Evolutionary conservation across 2,113 vertebrate species (phyloP).

Genomic region (Psammodynastes pulverulentus): DNA sequence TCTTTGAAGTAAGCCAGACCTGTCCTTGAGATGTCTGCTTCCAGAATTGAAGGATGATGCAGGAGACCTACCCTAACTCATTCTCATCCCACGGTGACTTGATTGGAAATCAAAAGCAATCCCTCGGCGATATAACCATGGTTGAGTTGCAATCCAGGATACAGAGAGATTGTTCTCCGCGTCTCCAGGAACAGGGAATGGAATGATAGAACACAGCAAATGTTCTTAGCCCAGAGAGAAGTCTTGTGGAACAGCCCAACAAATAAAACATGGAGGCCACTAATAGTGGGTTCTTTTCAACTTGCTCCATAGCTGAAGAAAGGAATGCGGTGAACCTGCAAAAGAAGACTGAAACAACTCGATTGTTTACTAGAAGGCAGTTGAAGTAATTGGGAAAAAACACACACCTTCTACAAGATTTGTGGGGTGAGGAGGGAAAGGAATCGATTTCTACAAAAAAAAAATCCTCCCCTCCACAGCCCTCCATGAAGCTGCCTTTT

Average conservation of each 20-base stretch:
- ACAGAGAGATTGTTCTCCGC: not conserved
- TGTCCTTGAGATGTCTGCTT: not conserved
- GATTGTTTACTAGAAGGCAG: not conserved
- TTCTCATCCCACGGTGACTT: not conserved
- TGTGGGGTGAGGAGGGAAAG: no score
- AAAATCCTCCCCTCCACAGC: not conserved
- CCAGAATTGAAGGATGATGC: not conserved
- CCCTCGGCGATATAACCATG: not conserved
- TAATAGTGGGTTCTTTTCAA: not conserved
- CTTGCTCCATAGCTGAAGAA: not conserved
- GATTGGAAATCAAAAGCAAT: not conserved
- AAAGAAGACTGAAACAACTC: not conserved
- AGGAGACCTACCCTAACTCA: not conserved
- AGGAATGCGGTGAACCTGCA: not conserved
- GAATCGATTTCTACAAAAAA: not conserved
- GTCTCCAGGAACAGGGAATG: not conserved
- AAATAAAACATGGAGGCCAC: not conserved
- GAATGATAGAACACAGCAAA: not conserved
- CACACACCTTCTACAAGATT: not conserved
- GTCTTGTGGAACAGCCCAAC: not conserved
- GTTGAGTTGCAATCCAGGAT: not conserved
- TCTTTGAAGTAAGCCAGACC: not conserved
- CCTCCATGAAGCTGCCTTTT: not conserved
- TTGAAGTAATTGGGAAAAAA: not conserved
- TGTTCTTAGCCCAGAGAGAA: not conserved